Evolutionary conservation across 2,113 vertebrate genomes (phyloP).

Genomic region (Rattus rattus): DNA sequence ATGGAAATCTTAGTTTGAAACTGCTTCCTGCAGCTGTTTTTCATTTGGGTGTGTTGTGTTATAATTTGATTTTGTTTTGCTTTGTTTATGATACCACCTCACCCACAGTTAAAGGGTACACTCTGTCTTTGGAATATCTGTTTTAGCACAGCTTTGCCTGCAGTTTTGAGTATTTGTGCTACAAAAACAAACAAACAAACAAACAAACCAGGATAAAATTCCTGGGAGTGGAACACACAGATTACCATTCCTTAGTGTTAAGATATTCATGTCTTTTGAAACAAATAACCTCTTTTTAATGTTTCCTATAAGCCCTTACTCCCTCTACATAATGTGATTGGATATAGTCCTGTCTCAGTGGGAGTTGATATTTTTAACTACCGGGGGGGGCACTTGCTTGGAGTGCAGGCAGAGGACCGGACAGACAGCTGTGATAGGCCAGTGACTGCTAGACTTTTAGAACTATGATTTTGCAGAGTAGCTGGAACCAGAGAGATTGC

Average conservation of each 20-base stretch:
- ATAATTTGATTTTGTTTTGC: not conserved
- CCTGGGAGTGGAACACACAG: not conserved
- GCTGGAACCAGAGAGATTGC: too few species aligned
- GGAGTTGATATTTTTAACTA: too few species aligned
- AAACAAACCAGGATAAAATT: not conserved
- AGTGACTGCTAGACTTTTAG: too few species aligned
- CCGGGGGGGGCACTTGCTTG: too few species aligned
- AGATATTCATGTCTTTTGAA: not conserved
- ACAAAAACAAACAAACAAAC: not conserved
- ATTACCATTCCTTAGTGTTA: not conserved
- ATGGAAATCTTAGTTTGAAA: not conserved
- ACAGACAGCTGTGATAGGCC: too few species aligned
- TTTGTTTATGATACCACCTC: not conserved
- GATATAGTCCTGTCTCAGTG: too few species aligned
- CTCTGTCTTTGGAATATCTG: not conserved
- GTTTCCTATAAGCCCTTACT: not conserved
- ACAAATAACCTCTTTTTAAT: too few species aligned
- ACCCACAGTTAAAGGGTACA: not conserved
- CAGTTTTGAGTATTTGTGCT: not conserved
- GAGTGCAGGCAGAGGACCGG: too few species aligned
- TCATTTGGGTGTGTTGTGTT: too few species aligned
- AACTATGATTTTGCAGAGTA: too few species aligned
- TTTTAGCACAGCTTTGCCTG: not conserved
- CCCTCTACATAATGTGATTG: too few species aligned
- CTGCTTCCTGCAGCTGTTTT: not conserved